Evolutionary conservation across 2,797 vertebrate genomes (phyloP), one percentile per base, ranked within the genome.

Genomic region (Chromis chromis): DNA sequence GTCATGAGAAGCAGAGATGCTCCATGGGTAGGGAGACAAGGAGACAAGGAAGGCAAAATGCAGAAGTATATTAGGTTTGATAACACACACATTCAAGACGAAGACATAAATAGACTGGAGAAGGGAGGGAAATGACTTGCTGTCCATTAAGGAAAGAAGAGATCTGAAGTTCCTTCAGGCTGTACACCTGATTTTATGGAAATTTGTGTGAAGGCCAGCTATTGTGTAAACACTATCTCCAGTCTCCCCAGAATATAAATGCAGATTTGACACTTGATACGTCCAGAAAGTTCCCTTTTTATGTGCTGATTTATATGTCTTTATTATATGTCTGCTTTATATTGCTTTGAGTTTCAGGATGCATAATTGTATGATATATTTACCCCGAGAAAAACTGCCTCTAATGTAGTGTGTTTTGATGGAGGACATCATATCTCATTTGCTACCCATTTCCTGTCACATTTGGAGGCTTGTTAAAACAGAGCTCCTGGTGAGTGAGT

Each of bases 211-310:
- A 80, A 73, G 70, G 8, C 9, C 8, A 49, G 81, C 50, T 88
- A 54, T 87, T 90, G 76, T 90, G 82, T 90, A 90, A 90, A 92
- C 74, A 89, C 68, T 65, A 81, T 83, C 83, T 78, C 27, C 22
- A 31, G 9, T 49, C 46, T 49, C 11, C 9, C 46, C n/a, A 46
- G 40, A 46, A 16, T 9, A 21, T 78, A 33, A 71, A 81, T 78
- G 57, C 57, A 67, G 58, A 88, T 83, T 81, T 83, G 81, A 76
- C 77, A 87, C 89, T 67, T 67, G 73, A 90, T 79, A 72, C 59
- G 70, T 8, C 10, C 44, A 48, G 44, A 79, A 78, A 48, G 28
- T 12, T 33, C 76, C 25, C 48, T 66, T 33, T 64, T 40, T 12
- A 25, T 69, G 57, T 64, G 57, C 62, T 75, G 48, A 74, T 85